phyloP scores from a whole-genome alignment of 2,113 vertebrate genomes.

The Chamaea fasciata region DNA sequence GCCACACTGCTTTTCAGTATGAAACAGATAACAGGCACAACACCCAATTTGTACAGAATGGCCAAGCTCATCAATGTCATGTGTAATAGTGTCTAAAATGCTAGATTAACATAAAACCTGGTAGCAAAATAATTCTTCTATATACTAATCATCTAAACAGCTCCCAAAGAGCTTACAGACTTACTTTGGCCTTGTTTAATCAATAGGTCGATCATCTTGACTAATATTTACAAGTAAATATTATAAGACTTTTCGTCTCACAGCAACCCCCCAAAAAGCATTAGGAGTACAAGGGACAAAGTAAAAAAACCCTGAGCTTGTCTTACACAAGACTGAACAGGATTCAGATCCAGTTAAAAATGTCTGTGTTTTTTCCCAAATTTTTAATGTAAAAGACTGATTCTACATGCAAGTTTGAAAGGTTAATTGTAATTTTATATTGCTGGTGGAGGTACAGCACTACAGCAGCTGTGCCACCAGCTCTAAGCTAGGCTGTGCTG shows the following conservation, averaged over 20 bases:
- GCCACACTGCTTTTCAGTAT: not conserved
- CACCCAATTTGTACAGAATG: not conserved
- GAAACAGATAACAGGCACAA: not conserved
- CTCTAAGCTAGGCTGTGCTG: not conserved
- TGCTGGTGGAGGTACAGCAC: not conserved
- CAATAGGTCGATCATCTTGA: not conserved
- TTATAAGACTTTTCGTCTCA: not conserved
- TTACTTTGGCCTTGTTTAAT: not conserved
- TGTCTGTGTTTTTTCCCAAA: not conserved
- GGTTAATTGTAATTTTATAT: not conserved
- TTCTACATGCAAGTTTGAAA: not conserved
- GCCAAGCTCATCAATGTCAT: not conserved
- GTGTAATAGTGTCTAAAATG: not conserved
- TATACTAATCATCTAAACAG: not conserved
- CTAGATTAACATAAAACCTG: not conserved
- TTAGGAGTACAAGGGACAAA: not conserved
- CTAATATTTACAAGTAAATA: not conserved
- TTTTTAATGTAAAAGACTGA: not conserved
- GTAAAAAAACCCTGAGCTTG: not conserved
- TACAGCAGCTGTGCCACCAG: not conserved
- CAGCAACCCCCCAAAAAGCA: not conserved
- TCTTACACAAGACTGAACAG: not conserved
- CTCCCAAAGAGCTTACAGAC: not conserved
- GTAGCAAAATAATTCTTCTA: not conserved
- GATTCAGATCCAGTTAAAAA: not conserved